Percentiles rank a stretch among this genome's conserved stretches.
phyloP scores from a whole-genome alignment of 2,888 invertebrate genomes.

The Nectonema munidae region DNA sequence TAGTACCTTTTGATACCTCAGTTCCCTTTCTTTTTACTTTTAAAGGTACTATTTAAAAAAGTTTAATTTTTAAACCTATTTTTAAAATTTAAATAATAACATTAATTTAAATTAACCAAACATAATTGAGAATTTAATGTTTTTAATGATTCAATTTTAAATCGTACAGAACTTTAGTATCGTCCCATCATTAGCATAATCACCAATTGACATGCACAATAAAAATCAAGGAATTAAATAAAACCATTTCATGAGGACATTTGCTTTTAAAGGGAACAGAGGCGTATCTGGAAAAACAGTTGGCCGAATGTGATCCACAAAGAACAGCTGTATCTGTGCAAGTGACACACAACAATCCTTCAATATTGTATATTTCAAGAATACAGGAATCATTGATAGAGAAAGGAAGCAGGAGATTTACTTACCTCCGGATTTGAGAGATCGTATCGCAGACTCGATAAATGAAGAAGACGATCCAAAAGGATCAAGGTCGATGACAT shows the following conservation, averaged over 20 bases:
- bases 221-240: too few species aligned
- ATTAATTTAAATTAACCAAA: too few species aligned
- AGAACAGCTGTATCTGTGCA: slow-evolving; percentile 77
- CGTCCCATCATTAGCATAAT: too few species aligned
- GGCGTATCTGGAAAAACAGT: slow-evolving; percentile 68
- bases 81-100: too few species aligned
- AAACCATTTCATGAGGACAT: slow-evolving; percentile 71
- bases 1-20: too few species aligned
- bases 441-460: slow-evolving; percentile 45
- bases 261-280: slow-evolving; percentile 49
- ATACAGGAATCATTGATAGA: background rate
- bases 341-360: slow-evolving; percentile 61
- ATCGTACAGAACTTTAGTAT: too few species aligned
- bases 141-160: too few species aligned
- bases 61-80: too few species aligned
- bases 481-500: slow-evolving; percentile 75
- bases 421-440: slow-evolving; percentile 24
- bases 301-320: slow-evolving; percentile 73
- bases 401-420: background rate
- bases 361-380: slow-evolving; percentile 21
- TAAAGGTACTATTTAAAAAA: too few species aligned
- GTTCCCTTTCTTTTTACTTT: too few species aligned
- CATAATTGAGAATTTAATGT: too few species aligned
- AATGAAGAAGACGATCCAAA: slow-evolving; percentile 78
- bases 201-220: too few species aligned